Percentiles rank a stretch among this genome's conserved stretches.
Evolutionary conservation across 2,113 vertebrate species (phyloP).

Genomic region (Bothrops jararaca): DNA sequence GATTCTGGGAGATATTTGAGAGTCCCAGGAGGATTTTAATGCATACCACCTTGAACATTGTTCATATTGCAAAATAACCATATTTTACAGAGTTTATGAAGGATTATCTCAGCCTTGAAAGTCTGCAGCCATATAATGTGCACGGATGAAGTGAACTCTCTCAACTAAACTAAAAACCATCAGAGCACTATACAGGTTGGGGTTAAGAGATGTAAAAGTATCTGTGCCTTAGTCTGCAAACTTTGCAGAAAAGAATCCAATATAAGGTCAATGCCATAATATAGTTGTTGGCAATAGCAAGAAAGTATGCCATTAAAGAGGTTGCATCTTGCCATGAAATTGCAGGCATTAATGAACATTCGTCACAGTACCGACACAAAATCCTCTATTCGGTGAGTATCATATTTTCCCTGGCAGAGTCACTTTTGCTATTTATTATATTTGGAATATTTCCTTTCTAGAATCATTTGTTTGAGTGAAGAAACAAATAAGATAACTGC

Average conservation of each 20-base stretch:
- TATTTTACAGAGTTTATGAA: background rate
- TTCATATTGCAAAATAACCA: background rate
- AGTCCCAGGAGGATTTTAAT: no score
- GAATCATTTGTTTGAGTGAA: conserved; percentile 7
- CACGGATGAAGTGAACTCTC: background rate
- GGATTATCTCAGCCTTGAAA: background rate
- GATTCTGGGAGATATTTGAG: background rate
- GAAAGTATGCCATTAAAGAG: background rate
- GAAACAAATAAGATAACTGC: conserved; percentile 27
- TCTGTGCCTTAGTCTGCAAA: background rate
- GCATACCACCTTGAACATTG: no score
- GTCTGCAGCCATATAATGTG: background rate
- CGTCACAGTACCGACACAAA: background rate
- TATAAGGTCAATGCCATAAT: background rate
- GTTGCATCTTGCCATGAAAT: background rate
- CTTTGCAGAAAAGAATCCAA: background rate
- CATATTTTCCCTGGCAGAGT: background rate
- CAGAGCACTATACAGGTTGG: background rate
- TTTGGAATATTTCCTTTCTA: conserved; percentile 13
- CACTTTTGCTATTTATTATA: background rate
- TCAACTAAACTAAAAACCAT: background rate
- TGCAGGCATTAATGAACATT: background rate
- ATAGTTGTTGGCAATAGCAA: background rate
- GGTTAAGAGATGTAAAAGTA: background rate
- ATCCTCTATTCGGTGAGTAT: background rate